Conservation (phyloP, 2,888 invertebrate genomes). For the Plusia festucae region DNA sequence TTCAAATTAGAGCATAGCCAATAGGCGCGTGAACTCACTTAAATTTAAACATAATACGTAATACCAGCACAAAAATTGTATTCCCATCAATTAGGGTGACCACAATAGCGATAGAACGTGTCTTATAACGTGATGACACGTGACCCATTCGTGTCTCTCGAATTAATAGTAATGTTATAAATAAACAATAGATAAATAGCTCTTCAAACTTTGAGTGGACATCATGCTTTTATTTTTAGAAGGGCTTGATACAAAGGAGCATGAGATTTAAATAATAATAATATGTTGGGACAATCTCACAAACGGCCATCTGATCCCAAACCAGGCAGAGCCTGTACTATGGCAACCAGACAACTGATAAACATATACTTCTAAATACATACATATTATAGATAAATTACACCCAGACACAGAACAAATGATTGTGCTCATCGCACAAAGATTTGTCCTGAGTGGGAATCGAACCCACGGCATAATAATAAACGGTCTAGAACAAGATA, state of each 20-base stretch:
- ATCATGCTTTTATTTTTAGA: neutral
- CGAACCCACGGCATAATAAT: no score
- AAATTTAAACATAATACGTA: neutral
- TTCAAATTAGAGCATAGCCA: neutral
- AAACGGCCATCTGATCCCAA: no score
- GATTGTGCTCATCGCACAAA: no score
- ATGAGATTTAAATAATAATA: no score
- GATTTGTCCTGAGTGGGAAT: no score
- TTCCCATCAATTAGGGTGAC: neutral
- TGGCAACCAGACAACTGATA: no score
- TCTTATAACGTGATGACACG: constrained; percentile 38
- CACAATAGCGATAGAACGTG: constrained; percentile 1
- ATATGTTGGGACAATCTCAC: no score
- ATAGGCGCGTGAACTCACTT: neutral
- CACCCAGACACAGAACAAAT: no score
- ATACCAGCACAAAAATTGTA: neutral
- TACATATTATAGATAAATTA: no score
- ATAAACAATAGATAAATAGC: constrained; percentile 25
- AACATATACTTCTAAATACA: no score
- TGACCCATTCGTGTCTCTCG: constrained; percentile 40
- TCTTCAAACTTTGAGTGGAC: constrained; percentile 18
- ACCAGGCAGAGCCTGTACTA: no score
- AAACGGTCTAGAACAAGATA: no score
- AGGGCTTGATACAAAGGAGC: neutral
- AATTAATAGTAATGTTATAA: constrained; percentile 23